phyloP scores from a whole-genome alignment of 2,888 invertebrate genomes.

The Bibio marci region DNA sequence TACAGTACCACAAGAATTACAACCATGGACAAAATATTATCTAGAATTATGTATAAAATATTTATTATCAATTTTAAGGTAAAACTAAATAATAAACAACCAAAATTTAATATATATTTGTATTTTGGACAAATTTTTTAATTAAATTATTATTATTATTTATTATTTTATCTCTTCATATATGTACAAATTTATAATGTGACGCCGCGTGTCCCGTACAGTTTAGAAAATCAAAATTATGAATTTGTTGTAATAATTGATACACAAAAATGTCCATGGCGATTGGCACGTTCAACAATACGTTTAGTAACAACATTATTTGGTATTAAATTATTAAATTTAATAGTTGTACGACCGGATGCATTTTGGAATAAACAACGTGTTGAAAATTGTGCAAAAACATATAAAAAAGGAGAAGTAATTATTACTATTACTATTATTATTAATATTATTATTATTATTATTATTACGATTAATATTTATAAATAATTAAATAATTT shows the following conservation, averaged over 20 bases:
- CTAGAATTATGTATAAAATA: constrained; percentile 26
- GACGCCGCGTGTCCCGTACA: constrained; percentile 18
- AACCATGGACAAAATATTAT: constrained; percentile 29
- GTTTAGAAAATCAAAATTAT: constrained; percentile 8
- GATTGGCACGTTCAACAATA: constrained; percentile 40
- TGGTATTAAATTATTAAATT: constrained; percentile 31
- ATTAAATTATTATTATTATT: too few species aligned
- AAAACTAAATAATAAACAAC: not conserved
- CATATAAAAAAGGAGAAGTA: constrained; percentile 41
- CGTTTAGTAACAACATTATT: constrained; percentile 36
- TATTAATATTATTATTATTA: not conserved
- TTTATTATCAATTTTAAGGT: constrained; percentile 27
- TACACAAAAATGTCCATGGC: constrained; percentile 44
- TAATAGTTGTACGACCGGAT: constrained; percentile 53
- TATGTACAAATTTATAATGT: constrained; percentile 2
- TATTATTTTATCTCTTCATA: not conserved
- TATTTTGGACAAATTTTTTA: not conserved
- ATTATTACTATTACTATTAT: constrained; percentile 13
- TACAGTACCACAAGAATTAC: constrained; percentile 39
- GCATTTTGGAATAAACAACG: constrained; percentile 59
- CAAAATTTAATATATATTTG: not conserved
- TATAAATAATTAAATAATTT: not conserved
- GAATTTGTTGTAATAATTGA: constrained; percentile 46
- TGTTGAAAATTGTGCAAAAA: constrained; percentile 49
- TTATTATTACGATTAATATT: not conserved